A percentile compares a stretch with the other conserved stretches of the same genome.
Conservation (phyloP, 2,888 invertebrate species). For the Mesorhabditis spiculigera region DNA sequence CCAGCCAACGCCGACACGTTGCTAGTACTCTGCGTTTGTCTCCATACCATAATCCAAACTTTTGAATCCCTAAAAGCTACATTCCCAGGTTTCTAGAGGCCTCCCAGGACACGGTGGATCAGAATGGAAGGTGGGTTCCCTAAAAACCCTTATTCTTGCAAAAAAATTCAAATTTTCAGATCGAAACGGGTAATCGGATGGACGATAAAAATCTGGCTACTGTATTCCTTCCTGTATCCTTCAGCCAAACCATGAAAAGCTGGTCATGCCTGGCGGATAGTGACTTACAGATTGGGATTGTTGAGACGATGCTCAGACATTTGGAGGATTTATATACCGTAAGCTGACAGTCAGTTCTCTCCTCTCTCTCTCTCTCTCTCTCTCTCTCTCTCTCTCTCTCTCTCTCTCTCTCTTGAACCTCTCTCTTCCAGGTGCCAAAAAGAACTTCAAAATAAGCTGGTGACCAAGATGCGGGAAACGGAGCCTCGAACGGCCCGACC, state of each 20-base stretch:
- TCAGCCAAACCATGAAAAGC: conserved; percentile 65
- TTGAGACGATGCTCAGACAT: conserved; percentile 80
- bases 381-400: neutral
- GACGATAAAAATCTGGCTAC: conserved; percentile 86
- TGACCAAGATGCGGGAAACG: conserved; percentile 78
- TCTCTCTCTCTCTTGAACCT: too few relatives aligned
- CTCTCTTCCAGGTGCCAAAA: conserved; percentile 68
- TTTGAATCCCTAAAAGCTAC: too few relatives aligned
- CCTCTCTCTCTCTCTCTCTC: too few relatives aligned
- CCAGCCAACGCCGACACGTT: conserved; percentile 84
- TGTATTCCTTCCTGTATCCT: conserved; percentile 85
- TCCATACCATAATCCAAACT: conserved; percentile 69
- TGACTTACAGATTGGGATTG: conserved; percentile 78
- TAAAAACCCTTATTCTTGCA: neutral
- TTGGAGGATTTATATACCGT: conserved; percentile 72
- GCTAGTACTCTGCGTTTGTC: conserved; percentile 76
- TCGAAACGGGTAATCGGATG: conserved; percentile 83
- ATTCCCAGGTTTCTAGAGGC: neutral
- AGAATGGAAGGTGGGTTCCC: neutral
- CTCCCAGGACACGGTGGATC: neutral
- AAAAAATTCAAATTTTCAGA: conserved; percentile 17
- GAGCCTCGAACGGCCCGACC: conserved; percentile 79
- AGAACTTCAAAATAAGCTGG: conserved; percentile 80
- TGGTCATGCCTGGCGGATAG: conserved; percentile 55
- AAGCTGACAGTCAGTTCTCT: too few relatives aligned